These are phyloP conservation scores for Corythoichthys intestinalis DNA, from an alignment of 2,113 vertebrate genomes.

Conservation along the genomic window DNA sequence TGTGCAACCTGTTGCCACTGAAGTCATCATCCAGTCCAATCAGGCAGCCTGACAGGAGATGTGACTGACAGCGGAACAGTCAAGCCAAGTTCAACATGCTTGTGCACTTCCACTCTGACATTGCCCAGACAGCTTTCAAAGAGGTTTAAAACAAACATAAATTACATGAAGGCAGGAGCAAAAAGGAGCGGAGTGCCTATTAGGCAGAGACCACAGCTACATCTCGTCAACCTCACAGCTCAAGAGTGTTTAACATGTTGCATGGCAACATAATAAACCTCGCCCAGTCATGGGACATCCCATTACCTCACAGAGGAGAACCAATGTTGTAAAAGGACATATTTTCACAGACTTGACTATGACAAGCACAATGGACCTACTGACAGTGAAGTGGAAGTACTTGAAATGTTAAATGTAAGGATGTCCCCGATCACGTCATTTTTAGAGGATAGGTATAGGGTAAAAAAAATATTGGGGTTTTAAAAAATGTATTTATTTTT, in stretches of 20 bases:
- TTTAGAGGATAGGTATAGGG: too few species aligned
- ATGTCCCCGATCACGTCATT: too few species aligned
- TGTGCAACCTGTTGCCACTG: slow-evolving; percentile 30
- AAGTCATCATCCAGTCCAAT: slow-evolving; percentile 23
- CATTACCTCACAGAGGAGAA: slow-evolving; percentile 1
- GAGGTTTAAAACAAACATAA: slow-evolving; percentile 23
- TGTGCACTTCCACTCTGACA: slow-evolving; percentile 21
- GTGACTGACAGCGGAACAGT: slow-evolving; percentile 13
- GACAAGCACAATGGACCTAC: not conserved
- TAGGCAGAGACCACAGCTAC: slow-evolving; percentile 25
- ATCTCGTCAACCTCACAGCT: slow-evolving; percentile 18
- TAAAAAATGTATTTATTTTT: too few species aligned
- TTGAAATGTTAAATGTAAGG: not conserved
- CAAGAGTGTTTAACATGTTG: slow-evolving; percentile 47
- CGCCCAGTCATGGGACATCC: slow-evolving; percentile 18
- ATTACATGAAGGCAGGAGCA: slow-evolving; percentile 20
- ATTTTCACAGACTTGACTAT: not conserved
- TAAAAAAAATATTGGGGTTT: too few species aligned
- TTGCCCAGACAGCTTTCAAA: slow-evolving; percentile 31
- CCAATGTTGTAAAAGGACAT: not conserved
- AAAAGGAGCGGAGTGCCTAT: slow-evolving; percentile 29
- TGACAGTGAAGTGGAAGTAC: not conserved
- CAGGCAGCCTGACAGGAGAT: slow-evolving; percentile 8
- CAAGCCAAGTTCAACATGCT: slow-evolving; percentile 22
- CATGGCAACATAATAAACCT: slow-evolving; percentile 51